Evolutionary conservation across 2,888 invertebrate species (phyloP).

Genomic region (Theretra japonica): DNA sequence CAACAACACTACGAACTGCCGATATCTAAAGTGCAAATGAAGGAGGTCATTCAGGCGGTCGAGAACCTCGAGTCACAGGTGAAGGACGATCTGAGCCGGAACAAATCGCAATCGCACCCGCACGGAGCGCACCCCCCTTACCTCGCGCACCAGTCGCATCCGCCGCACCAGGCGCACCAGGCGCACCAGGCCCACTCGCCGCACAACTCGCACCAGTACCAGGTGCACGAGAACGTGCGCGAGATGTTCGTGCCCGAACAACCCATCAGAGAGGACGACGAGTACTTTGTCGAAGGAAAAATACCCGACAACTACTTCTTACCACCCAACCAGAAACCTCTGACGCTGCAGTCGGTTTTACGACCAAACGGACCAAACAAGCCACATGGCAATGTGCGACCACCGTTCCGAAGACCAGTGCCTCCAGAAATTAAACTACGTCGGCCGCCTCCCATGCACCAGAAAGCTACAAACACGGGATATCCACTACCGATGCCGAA

Average conservation of each 20-base stretch:
- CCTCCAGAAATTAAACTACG: conserved; percentile 80
- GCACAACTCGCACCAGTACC: conserved; percentile 57
- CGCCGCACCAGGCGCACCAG: conserved; percentile 2
- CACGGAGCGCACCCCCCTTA: neutral
- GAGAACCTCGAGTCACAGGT: conserved; percentile 72
- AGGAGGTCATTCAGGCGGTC: conserved; percentile 76
- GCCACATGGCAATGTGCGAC: conserved; percentile 62
- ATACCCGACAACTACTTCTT: conserved; percentile 66
- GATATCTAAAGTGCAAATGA: conserved; percentile 71
- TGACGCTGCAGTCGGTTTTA: conserved; percentile 77
- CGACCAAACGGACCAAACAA: conserved; percentile 65
- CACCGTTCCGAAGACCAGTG: conserved; percentile 70
- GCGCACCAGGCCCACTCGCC: conserved; percentile 31
- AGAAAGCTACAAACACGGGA: conserved; percentile 55
- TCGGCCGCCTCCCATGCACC: conserved; percentile 62
- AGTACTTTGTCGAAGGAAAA: conserved; percentile 66
- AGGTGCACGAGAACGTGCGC: conserved; percentile 69
- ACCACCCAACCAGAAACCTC: conserved; percentile 71
- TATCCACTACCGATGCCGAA: conserved; percentile 73
- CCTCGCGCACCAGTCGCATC: conserved; percentile 25
- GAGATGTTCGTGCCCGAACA: conserved; percentile 66
- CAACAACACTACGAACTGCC: conserved; percentile 80
- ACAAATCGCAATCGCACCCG: conserved; percentile 41
- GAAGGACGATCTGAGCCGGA: conserved; percentile 62
- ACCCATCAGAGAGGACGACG: conserved; percentile 70